A percentile compares a stretch with the other conserved stretches of the same genome.
Conservation (phyloP, 2,888 invertebrate species). For the Allygus modestus region DNA sequence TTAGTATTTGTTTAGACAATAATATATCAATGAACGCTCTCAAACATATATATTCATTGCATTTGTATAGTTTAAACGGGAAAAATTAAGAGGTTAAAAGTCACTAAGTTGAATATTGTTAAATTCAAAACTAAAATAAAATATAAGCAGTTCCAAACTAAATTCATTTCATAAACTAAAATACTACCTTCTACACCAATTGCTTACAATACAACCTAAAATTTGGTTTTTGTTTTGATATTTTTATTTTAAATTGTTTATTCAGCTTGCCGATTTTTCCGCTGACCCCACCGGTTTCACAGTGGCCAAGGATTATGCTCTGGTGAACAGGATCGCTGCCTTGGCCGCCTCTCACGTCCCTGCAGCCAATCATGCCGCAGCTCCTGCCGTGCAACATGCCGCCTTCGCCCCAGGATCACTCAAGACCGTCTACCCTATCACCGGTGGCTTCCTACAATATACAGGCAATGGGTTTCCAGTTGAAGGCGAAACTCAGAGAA, state of each 20-base stretch:
- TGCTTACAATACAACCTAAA: too few species aligned
- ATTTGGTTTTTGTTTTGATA: background rate
- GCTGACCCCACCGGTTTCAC: slow-evolving; percentile 9
- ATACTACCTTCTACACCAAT: too few species aligned
- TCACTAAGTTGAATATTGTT: too few species aligned
- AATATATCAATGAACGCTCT: too few species aligned
- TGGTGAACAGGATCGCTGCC: slow-evolving; percentile 4
- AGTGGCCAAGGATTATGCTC: background rate
- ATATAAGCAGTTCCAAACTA: too few species aligned
- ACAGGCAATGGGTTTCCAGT: background rate
- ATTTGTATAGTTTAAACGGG: too few species aligned
- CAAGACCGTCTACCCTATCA: background rate
- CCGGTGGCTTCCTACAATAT: background rate
- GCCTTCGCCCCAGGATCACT: background rate
- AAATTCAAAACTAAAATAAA: too few species aligned
- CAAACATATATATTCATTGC: too few species aligned
- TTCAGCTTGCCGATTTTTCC: background rate
- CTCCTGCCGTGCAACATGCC: background rate
- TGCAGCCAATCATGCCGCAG: too few species aligned
- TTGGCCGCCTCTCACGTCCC: background rate
- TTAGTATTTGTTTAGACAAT: too few species aligned
- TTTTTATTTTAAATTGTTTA: background rate
- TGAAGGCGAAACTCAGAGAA: background rate
- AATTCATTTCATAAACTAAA: too few species aligned
- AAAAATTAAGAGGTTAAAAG: too few species aligned